Base-by-base conservation (phyloP, 1,140 invertebrate species). In the Meloidogyne exigua region DNA sequence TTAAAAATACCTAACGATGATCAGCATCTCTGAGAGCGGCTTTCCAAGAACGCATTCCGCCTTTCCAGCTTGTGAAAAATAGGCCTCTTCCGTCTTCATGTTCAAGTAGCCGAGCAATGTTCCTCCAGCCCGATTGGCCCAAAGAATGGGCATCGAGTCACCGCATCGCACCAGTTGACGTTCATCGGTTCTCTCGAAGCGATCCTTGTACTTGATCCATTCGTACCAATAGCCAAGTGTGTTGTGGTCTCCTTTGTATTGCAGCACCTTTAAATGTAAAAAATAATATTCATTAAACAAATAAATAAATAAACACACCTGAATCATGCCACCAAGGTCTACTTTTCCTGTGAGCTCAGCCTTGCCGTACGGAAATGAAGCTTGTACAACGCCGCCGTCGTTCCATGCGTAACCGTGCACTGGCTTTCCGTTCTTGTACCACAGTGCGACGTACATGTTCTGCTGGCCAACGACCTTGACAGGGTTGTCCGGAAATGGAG, bases 181-280 rank as follows among this genome's bases (percentile, higher is more conserved):
- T 11, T 85, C 78, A 39, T 44, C 67, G 7, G 21, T 26, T n/a
- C 77, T 78, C n/a, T 80, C 80, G 44, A 78, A 68, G n/a, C 83
- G 83, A n/a, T 85, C 73, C 28, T 68, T 76, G 66, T 85, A 84
- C 84, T 82, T 81, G 82, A 84, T 83, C 82, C 83, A 83, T n/a
- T 39, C 74, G 79, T 84, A 83, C 82, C 83, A 84, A 78, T 76
- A 85, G 25, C 82, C 83, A 13, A 81, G 80, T 18, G 42, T 39
- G 39, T 67, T 49, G 69, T 85, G 83, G 73, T 85, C 78, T 21
- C 82, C 82, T 36, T 80, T 80, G 81, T 85, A 83, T 64, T 85
- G 83, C 12, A 83, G 78, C 25, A 82, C 67, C 67, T 82, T 65
- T 13, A 79, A 68, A 73, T 11, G 18, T 15, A 1, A 70, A 12